Conservation (phyloP, 2,888 invertebrate species). For the Macrosiphum euphorbiae region DNA sequence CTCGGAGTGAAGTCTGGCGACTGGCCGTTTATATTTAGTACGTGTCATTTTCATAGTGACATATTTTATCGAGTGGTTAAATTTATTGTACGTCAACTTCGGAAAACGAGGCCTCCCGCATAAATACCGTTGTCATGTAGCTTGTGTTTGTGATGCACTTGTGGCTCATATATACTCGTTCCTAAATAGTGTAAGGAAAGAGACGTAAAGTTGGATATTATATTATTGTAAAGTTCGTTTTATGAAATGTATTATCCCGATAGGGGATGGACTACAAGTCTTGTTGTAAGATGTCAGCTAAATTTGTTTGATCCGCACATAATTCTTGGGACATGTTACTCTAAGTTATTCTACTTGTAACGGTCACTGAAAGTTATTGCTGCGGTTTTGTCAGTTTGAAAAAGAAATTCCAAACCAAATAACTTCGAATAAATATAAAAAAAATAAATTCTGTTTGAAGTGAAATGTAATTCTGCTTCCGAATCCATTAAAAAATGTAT, state of each 20-base stretch:
- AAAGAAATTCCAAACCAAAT: neutral
- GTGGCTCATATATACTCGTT: neutral
- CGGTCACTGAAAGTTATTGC: neutral
- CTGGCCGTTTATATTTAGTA: neutral
- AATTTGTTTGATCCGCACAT: neutral
- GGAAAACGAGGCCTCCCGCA: neutral
- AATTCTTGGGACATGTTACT: neutral
- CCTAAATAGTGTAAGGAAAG: neutral
- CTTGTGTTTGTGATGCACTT: neutral
- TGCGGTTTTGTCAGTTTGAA: conserved; percentile 8
- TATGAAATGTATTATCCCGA: neutral
- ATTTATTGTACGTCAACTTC: neutral
- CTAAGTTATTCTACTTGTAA: neutral
- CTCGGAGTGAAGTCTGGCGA: neutral
- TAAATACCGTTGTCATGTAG: neutral
- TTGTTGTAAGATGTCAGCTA: neutral
- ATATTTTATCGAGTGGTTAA: neutral
- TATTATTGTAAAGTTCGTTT: neutral
- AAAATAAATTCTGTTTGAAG: neutral
- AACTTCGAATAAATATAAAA: neutral
- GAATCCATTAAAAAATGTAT: neutral
- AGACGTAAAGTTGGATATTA: neutral
- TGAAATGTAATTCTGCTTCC: neutral
- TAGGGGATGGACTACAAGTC: neutral
- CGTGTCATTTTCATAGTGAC: neutral